Evolutionary conservation across 2,888 invertebrate genomes (phyloP).

Genomic region (Agriopis marginaria): DNA sequence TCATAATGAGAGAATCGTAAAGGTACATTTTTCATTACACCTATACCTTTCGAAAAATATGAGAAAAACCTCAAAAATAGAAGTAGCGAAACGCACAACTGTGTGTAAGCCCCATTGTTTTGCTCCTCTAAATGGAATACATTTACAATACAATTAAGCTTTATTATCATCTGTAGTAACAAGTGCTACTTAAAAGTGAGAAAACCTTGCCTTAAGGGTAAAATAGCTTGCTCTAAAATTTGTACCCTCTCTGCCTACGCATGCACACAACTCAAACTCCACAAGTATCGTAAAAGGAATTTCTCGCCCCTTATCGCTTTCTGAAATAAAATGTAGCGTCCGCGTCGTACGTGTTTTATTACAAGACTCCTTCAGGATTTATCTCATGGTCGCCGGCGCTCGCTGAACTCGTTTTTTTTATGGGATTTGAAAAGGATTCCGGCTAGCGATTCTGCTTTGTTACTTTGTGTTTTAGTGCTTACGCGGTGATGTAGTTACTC

Average conservation of each 20-base stretch:
- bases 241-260: slow-evolving; percentile 22
- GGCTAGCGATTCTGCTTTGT: slow-evolving; percentile 66
- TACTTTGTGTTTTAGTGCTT: slow-evolving; percentile 58
- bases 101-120: too few relatives aligned
- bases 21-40: too few relatives aligned
- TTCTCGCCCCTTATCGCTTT: slow-evolving; percentile 85
- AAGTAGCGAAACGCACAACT: too few relatives aligned
- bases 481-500: slow-evolving; percentile 39
- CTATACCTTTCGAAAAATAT: too few relatives aligned
- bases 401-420: slow-evolving; percentile 70
- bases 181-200: too few relatives aligned
- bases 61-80: too few relatives aligned
- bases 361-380: slow-evolving; percentile 81
- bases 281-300: slow-evolving; percentile 83
- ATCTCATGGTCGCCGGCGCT: slow-evolving; percentile 74
- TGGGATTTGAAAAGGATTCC: slow-evolving; percentile 70
- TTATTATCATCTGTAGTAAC: too few relatives aligned
- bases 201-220: too few relatives aligned
- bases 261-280: slow-evolving; percentile 61
- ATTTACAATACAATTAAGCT: too few relatives aligned
- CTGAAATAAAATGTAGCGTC: slow-evolving; percentile 85
- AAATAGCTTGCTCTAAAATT: background rate
- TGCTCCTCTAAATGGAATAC: too few relatives aligned
- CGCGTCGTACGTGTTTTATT: slow-evolving; percentile 84
- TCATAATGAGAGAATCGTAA: too few relatives aligned